phyloP scores from a whole-genome alignment of 2,113 vertebrate genomes.

The Oxyruncus cristatus region DNA sequence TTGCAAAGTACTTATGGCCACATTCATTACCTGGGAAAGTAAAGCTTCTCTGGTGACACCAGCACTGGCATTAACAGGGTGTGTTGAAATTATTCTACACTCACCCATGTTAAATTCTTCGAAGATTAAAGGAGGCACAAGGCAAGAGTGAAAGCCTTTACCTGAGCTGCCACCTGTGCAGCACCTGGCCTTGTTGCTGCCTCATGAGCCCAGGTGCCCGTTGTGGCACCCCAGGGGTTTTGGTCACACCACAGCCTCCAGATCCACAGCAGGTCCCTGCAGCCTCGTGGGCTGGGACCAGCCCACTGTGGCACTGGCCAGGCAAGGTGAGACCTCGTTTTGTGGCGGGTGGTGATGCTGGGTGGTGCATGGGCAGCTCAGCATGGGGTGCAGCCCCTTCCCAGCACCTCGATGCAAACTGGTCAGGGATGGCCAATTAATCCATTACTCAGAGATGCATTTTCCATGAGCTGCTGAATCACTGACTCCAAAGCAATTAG shows the following conservation, averaged over 20 bases:
- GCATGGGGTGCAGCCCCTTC: not conserved
- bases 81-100: not conserved
- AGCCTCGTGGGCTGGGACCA: rapidly evolving
- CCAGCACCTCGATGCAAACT: not conserved
- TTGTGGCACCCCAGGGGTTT: rapidly evolving
- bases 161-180: not conserved
- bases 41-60: not conserved
- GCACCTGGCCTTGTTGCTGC: rapidly evolving
- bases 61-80: rapidly evolving
- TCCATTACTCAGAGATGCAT: slow-evolving; percentile 14
- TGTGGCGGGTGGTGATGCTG: not conserved
- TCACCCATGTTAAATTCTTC: not conserved
- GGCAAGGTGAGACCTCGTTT: rapidly evolving
- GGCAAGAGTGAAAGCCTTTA: not conserved
- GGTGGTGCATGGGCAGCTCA: rapidly evolving
- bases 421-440: slow-evolving; percentile 5
- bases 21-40: not conserved
- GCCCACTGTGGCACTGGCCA: rapidly evolving
- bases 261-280: not conserved
- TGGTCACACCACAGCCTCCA: rapidly evolving
- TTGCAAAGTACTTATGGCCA: not conserved
- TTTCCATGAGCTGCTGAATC: slow-evolving; percentile 45
- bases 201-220: rapidly evolving
- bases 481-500: slow-evolving; percentile 61
- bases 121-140: rapidly evolving